Evolutionary conservation across 2,797 vertebrate species (phyloP).

Genomic region (Acipenser oxyrinchus): DNA sequence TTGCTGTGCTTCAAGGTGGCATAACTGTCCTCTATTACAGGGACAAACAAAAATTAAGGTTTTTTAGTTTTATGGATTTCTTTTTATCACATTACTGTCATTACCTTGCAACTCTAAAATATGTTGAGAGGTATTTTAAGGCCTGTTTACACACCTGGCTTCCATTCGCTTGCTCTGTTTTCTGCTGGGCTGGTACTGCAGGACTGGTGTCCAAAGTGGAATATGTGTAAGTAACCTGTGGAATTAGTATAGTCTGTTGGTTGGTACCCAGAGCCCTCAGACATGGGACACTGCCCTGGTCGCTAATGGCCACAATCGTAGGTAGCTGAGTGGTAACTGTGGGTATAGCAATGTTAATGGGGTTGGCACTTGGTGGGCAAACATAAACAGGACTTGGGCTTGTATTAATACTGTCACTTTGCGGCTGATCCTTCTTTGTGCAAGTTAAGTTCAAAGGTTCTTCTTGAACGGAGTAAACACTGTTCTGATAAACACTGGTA

Average conservation of each 20-base stretch:
- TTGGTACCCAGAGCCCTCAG: slow-evolving; percentile 83
- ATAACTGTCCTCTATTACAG: too few species aligned
- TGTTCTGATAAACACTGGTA: slow-evolving; percentile 73
- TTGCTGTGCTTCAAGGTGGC: too few species aligned
- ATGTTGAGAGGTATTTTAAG: too few species aligned
- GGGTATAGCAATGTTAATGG: slow-evolving; percentile 81
- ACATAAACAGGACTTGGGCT: slow-evolving; percentile 74
- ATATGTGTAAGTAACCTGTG: slow-evolving; percentile 92
- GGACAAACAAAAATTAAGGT: too few species aligned
- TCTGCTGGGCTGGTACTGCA: slow-evolving; percentile 67
- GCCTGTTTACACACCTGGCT: slow-evolving; percentile 66
- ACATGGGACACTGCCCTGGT: slow-evolving; percentile 84
- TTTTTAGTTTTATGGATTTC: too few species aligned
- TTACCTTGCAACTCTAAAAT: too few species aligned
- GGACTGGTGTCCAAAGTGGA: slow-evolving; percentile 77
- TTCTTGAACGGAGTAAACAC: slow-evolving; percentile 79
- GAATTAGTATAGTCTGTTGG: slow-evolving; percentile 95
- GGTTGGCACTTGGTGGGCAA: slow-evolving; percentile 90
- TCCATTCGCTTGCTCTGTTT: slow-evolving; percentile 77
- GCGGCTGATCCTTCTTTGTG: slow-evolving; percentile 84
- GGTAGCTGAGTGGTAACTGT: slow-evolving; percentile 88
- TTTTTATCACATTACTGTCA: too few species aligned
- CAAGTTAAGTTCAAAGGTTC: slow-evolving; percentile 98
- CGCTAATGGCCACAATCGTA: slow-evolving; percentile 85
- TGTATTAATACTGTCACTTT: slow-evolving; percentile 61